Base-by-base conservation (phyloP, 2,888 invertebrate species). In the Dioctria rufipes region DNA sequence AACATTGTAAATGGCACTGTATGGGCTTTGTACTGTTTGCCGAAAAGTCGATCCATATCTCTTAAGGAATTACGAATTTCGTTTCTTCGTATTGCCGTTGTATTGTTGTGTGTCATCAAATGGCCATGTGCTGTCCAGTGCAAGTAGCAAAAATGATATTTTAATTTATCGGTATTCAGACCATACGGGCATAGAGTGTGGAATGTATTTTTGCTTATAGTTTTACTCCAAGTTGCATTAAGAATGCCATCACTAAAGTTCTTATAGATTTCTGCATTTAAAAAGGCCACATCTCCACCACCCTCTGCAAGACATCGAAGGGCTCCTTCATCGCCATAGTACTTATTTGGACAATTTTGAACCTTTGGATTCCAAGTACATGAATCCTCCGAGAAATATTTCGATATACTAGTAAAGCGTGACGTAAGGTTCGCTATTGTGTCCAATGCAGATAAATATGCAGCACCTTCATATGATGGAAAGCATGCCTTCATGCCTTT, bases 261-360 rank as follows among this genome's bases (percentile, higher is more conserved):
- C 81, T 92, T 91, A 65, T 91, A 91, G 1, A 92, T 91, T 40
- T 90, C 89, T 82, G 93, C 91, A 84, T 92, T 92, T 2, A 96
- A 88, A 84, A 96, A 96, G 0, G 95, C 95, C 0, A 96, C 95
- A 85, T 96, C 95, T 4, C 92, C 95, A 4, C 92, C 91, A 0
- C 92, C 93, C 82, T 93, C 92, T 2, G 92, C 89, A 11, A 96
- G 87, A 83, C 95, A 94, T 78, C 91, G 89, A 54, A 95, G 86
- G 0, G 94, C 94, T 2, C 92, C 92, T 81, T 90, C 88, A 81
- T 94, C 94, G 0, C 92, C 93, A 11, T 87, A 86, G 80, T 89
- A 87, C 8, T 86, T 85, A 51, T 89, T 87, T 3, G 89, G 88
- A 77, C 89, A 89, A 25, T 85, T 81, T 6, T 13, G 39, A 4